Evolutionary conservation across 2,797 vertebrate genomes (phyloP).

Genomic region (Margarornis squamiger): DNA sequence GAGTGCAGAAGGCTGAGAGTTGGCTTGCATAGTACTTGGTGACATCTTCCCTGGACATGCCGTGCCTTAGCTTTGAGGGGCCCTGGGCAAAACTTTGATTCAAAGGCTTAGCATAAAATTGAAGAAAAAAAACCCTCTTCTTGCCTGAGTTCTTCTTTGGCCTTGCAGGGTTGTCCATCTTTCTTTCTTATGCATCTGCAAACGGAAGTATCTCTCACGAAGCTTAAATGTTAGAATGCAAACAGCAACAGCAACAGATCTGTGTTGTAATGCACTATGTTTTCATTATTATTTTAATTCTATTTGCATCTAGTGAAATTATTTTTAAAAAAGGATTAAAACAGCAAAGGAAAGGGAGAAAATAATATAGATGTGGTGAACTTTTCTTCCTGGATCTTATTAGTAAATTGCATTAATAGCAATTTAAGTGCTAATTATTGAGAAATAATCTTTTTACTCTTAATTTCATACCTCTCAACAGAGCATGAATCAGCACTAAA

Average conservation of each 20-base stretch:
- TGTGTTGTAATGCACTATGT: fast-evolving
- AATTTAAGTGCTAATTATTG: neutral
- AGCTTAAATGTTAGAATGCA: neutral
- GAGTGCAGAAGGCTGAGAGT: neutral
- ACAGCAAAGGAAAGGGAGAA: neutral
- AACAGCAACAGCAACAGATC: neutral
- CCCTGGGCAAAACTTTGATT: neutral
- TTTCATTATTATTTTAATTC: neutral
- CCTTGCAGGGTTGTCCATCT: neutral
- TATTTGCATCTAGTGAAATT: neutral
- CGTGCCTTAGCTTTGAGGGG: neutral
- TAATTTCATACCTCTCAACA: neutral
- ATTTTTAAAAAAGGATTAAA: neutral
- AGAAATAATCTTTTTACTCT: neutral
- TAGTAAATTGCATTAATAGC: neutral
- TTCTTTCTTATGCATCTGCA: neutral
- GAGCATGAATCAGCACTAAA: neutral
- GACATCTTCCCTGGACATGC: neutral
- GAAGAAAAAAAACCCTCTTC: fast-evolving
- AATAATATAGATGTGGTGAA: neutral
- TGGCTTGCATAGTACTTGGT: fast-evolving
- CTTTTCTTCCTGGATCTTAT: neutral
- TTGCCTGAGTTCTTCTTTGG: neutral
- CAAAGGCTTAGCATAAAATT: neutral
- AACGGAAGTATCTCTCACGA: neutral